Evolutionary conservation across 2,797 vertebrate species (phyloP).

Genomic region (Sebastes trivittatus): DNA sequence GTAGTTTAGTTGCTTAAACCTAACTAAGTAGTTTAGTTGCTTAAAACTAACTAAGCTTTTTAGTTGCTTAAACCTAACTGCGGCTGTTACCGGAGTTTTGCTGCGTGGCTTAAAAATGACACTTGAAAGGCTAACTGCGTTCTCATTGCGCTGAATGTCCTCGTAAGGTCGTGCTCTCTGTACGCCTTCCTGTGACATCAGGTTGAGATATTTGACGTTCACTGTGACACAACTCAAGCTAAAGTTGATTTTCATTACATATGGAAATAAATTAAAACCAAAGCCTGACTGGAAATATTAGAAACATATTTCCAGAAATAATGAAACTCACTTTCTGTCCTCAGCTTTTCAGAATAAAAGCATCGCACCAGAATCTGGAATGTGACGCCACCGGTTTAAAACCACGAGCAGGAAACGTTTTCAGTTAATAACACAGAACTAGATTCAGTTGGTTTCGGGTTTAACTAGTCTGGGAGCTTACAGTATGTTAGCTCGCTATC

Average conservation of each 20-base stretch:
- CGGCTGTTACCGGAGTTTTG: too few relatives aligned
- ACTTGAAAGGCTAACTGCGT: too few relatives aligned
- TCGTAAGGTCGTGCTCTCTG: too few relatives aligned
- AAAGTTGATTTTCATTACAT: too few relatives aligned
- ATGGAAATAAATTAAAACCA: background rate
- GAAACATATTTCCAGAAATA: background rate
- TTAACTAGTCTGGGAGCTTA: background rate
- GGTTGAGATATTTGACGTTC: background rate
- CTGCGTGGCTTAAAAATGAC: too few relatives aligned
- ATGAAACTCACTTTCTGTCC: background rate
- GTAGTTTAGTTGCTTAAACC: too few relatives aligned
- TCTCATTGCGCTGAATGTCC: too few relatives aligned
- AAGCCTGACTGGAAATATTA: background rate
- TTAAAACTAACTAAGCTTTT: too few relatives aligned
- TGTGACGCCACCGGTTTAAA: conserved; percentile 8
- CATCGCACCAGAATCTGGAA: background rate
- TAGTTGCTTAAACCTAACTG: too few relatives aligned
- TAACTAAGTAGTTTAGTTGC: too few relatives aligned
- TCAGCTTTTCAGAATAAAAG: background rate
- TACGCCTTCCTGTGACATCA: too few relatives aligned
- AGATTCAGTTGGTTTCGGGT: background rate
- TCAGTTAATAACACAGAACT: background rate
- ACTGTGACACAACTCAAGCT: background rate
- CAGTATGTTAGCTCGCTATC: background rate
- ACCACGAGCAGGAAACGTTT: background rate